Evolutionary conservation across 2,113 vertebrate species (phyloP), one percentile per base, ranked within the genome.

Genomic region (Prunella fulvescens): DNA sequence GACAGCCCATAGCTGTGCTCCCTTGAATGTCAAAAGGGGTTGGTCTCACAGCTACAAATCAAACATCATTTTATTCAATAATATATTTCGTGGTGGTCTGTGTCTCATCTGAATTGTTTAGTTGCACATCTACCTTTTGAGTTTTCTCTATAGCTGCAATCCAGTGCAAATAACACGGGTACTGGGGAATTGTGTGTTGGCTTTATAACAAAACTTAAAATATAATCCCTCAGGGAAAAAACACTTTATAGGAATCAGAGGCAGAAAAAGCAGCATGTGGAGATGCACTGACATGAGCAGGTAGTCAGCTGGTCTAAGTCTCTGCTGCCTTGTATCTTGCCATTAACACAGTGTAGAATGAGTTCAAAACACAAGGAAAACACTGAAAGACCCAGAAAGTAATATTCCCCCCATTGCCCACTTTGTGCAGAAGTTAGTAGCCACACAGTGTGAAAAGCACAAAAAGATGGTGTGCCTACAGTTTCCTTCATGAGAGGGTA

Each of bases 41-140:
- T 93, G 92, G 93, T 95, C 95, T 97, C 96, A 95, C 92, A 95
- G 95, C 90, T 95, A 96, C 95, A 96, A 98, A 98, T 98, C 97
- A 97, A 97, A 96, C 88, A 95, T 83, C 95, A 94, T 97, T 98
- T 97, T 92, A 91, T 85, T 96, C 96, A 96, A 98, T 97, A 96
- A 98, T 97, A 93, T 97, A 96, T 96, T 97, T 96, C 4, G 6
- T 94, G 93, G 96, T 50, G 24, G 94, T 97, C 89, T 97, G 88
- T 58, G 81, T 88, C 93, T 97, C 76, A 1, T 97, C 85, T 77
- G 76, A 71, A 84, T 88, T 94, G 76, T 90, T 93, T 80, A 81
- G 93, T 74, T 94, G 81, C 82, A 90, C 87, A 42, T 71, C 86
- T 81, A 31, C 56, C 60, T 92, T 94, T 62, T 81, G 90, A 93